Conservation (phyloP, 2,113 vertebrate genomes). For the Chaetodon auriga region DNA sequence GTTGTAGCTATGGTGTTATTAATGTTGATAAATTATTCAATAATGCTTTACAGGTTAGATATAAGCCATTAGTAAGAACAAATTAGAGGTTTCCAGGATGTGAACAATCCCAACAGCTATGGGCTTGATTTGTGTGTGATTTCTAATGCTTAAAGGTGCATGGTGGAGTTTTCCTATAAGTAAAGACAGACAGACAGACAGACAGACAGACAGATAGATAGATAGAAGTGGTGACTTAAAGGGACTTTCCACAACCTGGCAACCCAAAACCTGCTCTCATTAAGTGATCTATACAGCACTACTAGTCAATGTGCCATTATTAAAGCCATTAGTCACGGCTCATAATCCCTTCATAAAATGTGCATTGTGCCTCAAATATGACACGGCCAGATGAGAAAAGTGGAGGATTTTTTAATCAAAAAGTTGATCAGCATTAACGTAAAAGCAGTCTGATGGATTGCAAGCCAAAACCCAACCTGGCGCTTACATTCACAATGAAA, state of each 20-base stretch:
- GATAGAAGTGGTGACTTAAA: not conserved
- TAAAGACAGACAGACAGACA: not conserved
- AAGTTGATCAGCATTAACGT: not conserved
- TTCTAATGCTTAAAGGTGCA: too few relatives aligned
- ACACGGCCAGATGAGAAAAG: too few relatives aligned
- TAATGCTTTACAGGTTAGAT: too few relatives aligned
- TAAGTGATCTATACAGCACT: too few relatives aligned
- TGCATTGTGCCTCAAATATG: not conserved
- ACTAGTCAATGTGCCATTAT: not conserved
- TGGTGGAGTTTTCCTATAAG: not conserved
- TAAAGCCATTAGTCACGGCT: not conserved
- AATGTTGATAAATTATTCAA: too few relatives aligned
- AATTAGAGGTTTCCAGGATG: not conserved
- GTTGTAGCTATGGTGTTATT: too few relatives aligned
- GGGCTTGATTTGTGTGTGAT: too few relatives aligned
- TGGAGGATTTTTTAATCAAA: not conserved
- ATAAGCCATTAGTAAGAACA: not conserved
- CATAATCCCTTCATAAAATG: not conserved
- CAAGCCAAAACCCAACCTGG: not conserved
- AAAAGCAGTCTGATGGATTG: not conserved
- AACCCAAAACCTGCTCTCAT: too few relatives aligned
- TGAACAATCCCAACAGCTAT: not conserved
- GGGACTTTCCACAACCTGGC: not conserved
- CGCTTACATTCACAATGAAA: not conserved
- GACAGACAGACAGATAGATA: too few relatives aligned